phyloP scores from a whole-genome alignment of 2,888 invertebrate genomes.

The Nomada goodeniana region DNA sequence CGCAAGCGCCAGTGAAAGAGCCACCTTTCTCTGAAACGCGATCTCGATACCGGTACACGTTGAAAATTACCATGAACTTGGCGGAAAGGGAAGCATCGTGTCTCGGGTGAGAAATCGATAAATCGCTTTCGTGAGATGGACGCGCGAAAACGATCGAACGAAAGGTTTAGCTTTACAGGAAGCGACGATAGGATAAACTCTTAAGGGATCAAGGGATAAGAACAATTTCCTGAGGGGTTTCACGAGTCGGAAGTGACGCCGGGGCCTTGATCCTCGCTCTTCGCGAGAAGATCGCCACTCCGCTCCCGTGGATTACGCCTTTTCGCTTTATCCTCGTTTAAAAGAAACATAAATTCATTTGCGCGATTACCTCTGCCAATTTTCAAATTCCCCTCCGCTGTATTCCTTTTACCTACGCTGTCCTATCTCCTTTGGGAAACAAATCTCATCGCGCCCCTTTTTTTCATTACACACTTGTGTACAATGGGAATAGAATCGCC shows the following conservation, averaged over 20 bases:
- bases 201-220: slow-evolving; percentile 76
- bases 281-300: slow-evolving; percentile 55
- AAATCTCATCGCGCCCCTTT: neutral
- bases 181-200: slow-evolving; percentile 75
- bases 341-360: neutral
- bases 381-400: neutral
- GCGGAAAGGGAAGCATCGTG: slow-evolving; percentile 1
- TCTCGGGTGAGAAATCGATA: slow-evolving; percentile 51
- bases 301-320: neutral
- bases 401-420: neutral
- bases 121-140: slow-evolving; percentile 46
- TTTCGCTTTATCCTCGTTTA: neutral
- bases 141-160: slow-evolving; percentile 48
- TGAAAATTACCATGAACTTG: slow-evolving; percentile 42
- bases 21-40: neutral
- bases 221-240: slow-evolving; percentile 75
- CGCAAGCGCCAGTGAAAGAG: slow-evolving; percentile 13
- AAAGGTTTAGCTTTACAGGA: slow-evolving; percentile 62
- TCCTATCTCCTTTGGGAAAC: no score
- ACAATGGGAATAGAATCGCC: slow-evolving; percentile 1
- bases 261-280: slow-evolving; percentile 68
- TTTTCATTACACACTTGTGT: neutral
- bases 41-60: slow-evolving; percentile 1
- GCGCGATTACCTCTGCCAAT: slow-evolving; percentile 1
- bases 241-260: slow-evolving; percentile 70